Evolutionary conservation across 2,797 vertebrate species (phyloP), one percentile per base, ranked within the genome.

Genomic region (Rhabdomys pumilio): DNA sequence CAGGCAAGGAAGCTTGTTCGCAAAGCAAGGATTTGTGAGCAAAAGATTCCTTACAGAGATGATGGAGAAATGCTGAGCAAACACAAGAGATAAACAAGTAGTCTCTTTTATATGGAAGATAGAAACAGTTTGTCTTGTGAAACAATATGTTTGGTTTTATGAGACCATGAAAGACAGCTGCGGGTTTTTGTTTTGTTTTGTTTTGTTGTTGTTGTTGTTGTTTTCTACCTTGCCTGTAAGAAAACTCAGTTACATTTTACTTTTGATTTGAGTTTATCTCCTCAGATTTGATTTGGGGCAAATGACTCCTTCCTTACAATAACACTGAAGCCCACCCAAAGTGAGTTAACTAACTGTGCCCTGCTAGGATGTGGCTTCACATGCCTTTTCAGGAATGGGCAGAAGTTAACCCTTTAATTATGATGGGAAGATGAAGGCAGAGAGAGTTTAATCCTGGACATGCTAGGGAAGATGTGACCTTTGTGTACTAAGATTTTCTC

Each of bases 251-350:
- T 85, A 85, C 87, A 92, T 90, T 79, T 84, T 82, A 89, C 72
- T 12, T 47, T 73, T 17, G 3, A 72, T 90, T 88, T 79, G 29
- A 55, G 15, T 53, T 73, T 63, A 38, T 83, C 84, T 92, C 82
- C 61, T 69, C 57, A 63, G 55, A 77, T 69, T 89, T 38, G 67
- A 50, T 41, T 77, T 95, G 76, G 6, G 22, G 55, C 47, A 76
- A 84, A 44, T 31, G n/a, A 79, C 26, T 53, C 65, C 38, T 63
- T 57, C n/a, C 65, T 88, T 57, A 89, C 10, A 59, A 87, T 31
- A 75, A 92, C 90, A 83, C 5, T 69, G n/a, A 94, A 75, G 89
- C 82, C 19, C 85, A 47, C 81, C 44, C 50, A n/a, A 83, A 77
- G 88, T 44, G n/a, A 91, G 41, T 0, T 73, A 44, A 63, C 34